A percentile compares a stretch with the other conserved stretches of the same genome.
phyloP scores from a whole-genome alignment of 2,797 vertebrate species.

The Leuciscus waleckii region DNA sequence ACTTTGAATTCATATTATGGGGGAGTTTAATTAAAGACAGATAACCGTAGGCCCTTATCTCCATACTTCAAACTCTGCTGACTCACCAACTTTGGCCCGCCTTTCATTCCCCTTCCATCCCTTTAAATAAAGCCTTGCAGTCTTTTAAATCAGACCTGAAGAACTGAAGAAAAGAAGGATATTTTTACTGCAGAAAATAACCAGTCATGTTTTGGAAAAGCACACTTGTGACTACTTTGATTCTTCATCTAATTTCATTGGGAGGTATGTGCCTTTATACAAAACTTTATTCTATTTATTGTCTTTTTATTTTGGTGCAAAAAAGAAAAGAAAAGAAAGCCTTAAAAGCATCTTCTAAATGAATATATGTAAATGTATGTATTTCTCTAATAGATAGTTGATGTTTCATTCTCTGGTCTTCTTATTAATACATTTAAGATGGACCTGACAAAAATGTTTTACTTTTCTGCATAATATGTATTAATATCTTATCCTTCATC shows the following conservation, averaged over 20 bases:
- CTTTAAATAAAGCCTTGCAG: conserved; percentile 12
- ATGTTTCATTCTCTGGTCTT: background rate
- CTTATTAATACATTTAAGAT: background rate
- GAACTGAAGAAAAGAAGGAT: background rate
- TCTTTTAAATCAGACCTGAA: conserved; percentile 10
- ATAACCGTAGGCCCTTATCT: background rate
- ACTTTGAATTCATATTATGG: background rate
- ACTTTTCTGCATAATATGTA: background rate
- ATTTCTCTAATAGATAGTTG: background rate
- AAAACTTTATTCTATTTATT: background rate
- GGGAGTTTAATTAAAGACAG: conserved; percentile 10
- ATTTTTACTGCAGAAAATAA: background rate
- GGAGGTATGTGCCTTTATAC: conserved; percentile 27
- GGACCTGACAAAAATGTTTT: background rate
- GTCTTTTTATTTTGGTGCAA: background rate
- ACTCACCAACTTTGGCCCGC: background rate
- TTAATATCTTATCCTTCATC: background rate
- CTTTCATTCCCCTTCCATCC: background rate
- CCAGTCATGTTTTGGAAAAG: conserved; percentile 28
- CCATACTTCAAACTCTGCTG: background rate
- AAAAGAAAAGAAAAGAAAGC: background rate
- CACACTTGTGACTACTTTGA: background rate
- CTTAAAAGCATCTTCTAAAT: background rate
- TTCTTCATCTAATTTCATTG: conserved; percentile 15
- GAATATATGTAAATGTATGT: background rate